Conservation (phyloP, 2,888 invertebrate genomes). For the Stictocephala bisonia region DNA sequence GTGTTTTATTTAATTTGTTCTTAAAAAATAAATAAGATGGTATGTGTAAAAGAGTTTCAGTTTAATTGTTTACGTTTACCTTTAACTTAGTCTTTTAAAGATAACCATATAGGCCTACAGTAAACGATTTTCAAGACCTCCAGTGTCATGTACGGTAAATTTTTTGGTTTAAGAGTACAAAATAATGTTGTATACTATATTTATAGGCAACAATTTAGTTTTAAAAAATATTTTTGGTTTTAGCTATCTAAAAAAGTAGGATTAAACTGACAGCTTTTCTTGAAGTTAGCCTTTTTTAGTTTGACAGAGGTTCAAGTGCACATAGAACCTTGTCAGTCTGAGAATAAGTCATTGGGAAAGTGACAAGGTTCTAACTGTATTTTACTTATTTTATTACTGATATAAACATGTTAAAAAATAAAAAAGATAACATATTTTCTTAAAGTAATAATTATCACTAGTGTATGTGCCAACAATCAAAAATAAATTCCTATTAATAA, state of each 20-base stretch:
- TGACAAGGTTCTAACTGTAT: constrained; percentile 39
- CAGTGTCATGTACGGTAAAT: background rate
- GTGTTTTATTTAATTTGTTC: background rate
- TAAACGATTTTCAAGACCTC: background rate
- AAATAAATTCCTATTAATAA: background rate
- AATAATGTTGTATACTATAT: no score
- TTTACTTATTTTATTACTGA: background rate
- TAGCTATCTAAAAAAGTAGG: background rate
- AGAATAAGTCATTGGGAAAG: background rate
- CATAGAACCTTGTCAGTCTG: constrained; percentile 31
- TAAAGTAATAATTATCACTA: constrained; percentile 14
- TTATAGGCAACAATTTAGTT: background rate
- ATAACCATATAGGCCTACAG: constrained; percentile 54
- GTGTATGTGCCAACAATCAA: constrained; percentile 18
- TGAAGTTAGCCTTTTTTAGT: constrained; percentile 10
- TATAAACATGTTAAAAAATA: constrained; percentile 15
- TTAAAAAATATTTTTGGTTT: background rate
- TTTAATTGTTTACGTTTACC: constrained; percentile 62
- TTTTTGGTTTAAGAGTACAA: background rate
- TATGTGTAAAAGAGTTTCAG: background rate
- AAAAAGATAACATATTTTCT: constrained; percentile 6
- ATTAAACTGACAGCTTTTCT: constrained; percentile 5
- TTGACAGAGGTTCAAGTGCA: constrained; percentile 31
- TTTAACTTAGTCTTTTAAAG: constrained; percentile 60
- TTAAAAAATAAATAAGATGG: background rate